phyloP scores from a whole-genome alignment of 2,888 invertebrate species.

The Chydorus sphaericus region DNA sequence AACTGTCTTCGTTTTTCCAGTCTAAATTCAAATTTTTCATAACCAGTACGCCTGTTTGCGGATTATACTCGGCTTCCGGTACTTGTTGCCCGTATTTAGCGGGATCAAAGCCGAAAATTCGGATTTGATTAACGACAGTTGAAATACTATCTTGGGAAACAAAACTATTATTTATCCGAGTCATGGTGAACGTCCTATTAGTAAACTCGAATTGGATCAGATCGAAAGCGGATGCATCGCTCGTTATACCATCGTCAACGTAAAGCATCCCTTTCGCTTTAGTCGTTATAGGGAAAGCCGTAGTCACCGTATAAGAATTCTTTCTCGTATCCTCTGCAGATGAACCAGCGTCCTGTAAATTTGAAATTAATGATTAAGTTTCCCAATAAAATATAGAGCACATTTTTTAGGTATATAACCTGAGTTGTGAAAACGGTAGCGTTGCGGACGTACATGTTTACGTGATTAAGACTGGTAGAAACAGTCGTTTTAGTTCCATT shows the following conservation, averaged over 20 bases:
- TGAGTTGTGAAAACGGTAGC: constrained; percentile 6
- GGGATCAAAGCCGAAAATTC: background rate
- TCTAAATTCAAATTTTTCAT: constrained; percentile 2
- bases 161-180: background rate
- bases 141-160: background rate
- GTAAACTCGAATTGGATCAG: constrained; percentile 10
- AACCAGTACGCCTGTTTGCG: background rate
- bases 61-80: background rate
- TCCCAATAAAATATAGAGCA: background rate
- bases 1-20: background rate
- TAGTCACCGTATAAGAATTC: constrained; percentile 5
- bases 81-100: background rate
- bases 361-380: background rate
- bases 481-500: background rate
- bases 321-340: constrained; percentile 5
- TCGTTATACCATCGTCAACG: constrained; percentile 10
- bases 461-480: background rate
- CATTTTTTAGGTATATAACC: background rate
- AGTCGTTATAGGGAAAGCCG: background rate
- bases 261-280: constrained; percentile 2
- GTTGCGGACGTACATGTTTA: constrained; percentile 6
- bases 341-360: background rate
- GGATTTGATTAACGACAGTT: background rate
- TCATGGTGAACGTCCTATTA: background rate
- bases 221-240: background rate